Evolutionary conservation across 2,888 invertebrate species (phyloP), one percentile per base, ranked within the genome.

Genomic region (Eulithis testata): DNA sequence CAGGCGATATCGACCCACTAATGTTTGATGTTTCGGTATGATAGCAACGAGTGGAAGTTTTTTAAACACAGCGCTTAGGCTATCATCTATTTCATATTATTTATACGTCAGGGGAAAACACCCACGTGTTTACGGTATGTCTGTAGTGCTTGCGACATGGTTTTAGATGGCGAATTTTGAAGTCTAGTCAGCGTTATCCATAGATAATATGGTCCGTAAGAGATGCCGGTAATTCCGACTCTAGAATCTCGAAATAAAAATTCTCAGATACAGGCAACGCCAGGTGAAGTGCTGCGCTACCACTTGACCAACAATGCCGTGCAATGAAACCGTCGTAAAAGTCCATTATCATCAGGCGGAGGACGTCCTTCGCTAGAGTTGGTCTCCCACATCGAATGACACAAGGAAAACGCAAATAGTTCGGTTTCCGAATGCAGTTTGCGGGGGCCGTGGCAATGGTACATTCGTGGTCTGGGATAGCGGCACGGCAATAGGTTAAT

Each of bases 1-100:
- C 61, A 57, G 60, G 37, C 54, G 59, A 44, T 61, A 65, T 61
- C 65, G 65, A 65, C 56, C 61, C 43, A 36, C 14, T 59, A 14
- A 65, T 65, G 65, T 61, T 61, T 61, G 57, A 65, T 61, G 52
- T 52, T 31, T 51, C 45, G 4, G 40, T 57, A 37, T 49, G 53
- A 58, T 54, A 65, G 37, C 52, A 57, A 54, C 51, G 43, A 44
- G 27, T 21, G 45, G 43, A 60, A 54, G n/a, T 8, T 14, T 63
- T 40, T 62, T 51, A 27, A 40, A 44, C 31, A 27, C 11, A 27
- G 14, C n/a, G n/a, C 47, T 49, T 11, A 49, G 49, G 21, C 47
- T 2, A 47, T 21, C 21, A 49, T 47, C 14, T 14, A 14, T 49
- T 49, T 21, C 21, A 4, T 21, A 21, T 47, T 8, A 14, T 9